phyloP scores from a whole-genome alignment of 1,140 invertebrate species.

The Megathymus violae region DNA sequence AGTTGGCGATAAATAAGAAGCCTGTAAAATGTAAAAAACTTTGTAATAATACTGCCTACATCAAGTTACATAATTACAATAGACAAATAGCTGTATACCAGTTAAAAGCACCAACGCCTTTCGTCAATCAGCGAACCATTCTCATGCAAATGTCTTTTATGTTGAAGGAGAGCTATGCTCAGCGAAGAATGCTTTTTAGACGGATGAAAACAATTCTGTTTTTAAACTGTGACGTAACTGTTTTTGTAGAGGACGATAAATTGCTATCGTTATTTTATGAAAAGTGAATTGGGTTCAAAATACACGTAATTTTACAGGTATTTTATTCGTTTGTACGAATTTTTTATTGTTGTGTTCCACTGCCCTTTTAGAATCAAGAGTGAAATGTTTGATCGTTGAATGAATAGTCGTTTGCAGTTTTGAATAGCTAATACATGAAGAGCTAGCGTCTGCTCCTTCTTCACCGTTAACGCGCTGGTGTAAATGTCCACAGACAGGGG shows the following conservation, averaged over 20 bases:
- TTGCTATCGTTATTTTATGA: neutral
- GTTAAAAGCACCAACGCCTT: conserved; percentile 3
- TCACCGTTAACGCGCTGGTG: too few relatives aligned
- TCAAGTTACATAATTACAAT: neutral
- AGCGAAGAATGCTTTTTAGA: conserved; percentile 2
- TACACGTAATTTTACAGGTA: too few relatives aligned
- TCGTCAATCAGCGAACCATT: conserved; percentile 28
- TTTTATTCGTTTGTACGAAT: too few relatives aligned
- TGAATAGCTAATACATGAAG: too few relatives aligned
- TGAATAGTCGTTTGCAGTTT: too few relatives aligned
- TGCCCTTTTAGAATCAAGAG: too few relatives aligned
- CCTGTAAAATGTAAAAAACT: neutral
- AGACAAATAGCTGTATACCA: neutral
- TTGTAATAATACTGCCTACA: neutral
- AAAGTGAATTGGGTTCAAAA: too few relatives aligned
- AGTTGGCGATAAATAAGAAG: neutral
- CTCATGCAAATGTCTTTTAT: conserved; percentile 32
- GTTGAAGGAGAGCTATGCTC: neutral
- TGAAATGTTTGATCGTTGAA: too few relatives aligned
- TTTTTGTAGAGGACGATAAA: neutral
- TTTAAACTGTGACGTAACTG: neutral
- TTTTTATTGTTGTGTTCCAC: too few relatives aligned
- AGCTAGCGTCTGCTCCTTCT: too few relatives aligned
- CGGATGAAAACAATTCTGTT: conserved; percentile 2
- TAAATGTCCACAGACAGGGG: too few relatives aligned